Evolutionary conservation across 2,888 invertebrate genomes (phyloP).

Genomic region (Salticus scenicus): DNA sequence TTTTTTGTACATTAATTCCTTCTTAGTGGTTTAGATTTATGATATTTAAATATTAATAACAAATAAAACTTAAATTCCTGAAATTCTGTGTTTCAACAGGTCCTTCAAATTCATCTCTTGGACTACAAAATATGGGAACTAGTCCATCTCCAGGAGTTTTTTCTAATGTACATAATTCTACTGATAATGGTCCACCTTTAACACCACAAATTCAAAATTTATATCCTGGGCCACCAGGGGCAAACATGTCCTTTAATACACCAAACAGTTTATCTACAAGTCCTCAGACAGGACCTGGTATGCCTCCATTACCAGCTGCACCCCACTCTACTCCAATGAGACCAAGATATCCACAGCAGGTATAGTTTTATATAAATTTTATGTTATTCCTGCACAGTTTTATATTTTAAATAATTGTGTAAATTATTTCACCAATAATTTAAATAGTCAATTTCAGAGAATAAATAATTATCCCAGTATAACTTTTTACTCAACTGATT

Average conservation of each 20-base stretch:
- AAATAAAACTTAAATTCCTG: too few species aligned
- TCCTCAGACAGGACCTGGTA: conserved; percentile 23
- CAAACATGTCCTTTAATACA: conserved; percentile 45
- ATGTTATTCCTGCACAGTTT: too few species aligned
- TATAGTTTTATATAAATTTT: too few species aligned
- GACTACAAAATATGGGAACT: conserved; percentile 46
- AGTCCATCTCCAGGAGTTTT: conserved; percentile 28
- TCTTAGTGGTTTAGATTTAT: too few species aligned
- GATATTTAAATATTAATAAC: too few species aligned
- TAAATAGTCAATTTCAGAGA: too few species aligned
- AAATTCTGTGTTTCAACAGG: conserved; percentile 20
- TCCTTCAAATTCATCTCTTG: conserved; percentile 54
- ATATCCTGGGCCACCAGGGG: conserved; percentile 28
- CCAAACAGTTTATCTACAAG: conserved; percentile 29
- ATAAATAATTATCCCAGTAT: too few species aligned
- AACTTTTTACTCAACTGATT: too few species aligned
- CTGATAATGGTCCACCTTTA: conserved; percentile 34
- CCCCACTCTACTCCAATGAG: conserved; percentile 43
- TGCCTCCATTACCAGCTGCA: conserved; percentile 3
- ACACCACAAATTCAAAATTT: conserved; percentile 40
- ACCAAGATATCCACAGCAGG: conserved; percentile 64
- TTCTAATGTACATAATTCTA: conserved; percentile 32
- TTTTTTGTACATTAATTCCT: too few species aligned
- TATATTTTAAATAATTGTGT: too few species aligned
- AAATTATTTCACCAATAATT: too few species aligned